These are phyloP conservation scores for Psettodes erumei DNA, from an alignment of 2,113 vertebrate genomes.

Conservation along the genomic window DNA sequence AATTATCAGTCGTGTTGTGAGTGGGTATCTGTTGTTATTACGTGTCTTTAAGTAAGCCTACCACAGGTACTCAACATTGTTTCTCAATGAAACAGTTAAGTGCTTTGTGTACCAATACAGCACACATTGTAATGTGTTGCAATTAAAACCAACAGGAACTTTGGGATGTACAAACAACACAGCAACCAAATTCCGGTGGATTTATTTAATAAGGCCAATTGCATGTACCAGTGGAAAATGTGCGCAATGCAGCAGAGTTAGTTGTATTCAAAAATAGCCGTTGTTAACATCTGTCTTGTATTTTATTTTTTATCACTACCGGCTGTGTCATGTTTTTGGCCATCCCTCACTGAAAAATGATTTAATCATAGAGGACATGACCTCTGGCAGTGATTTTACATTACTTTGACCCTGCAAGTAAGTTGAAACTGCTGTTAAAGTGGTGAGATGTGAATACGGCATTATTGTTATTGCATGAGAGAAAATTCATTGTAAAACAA, in stretches of 20 bases:
- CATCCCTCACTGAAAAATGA: neutral
- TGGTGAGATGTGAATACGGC: neutral
- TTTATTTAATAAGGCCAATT: neutral
- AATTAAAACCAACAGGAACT: too few relatives aligned
- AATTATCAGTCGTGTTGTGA: neutral
- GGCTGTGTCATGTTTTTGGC: neutral
- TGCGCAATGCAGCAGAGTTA: neutral
- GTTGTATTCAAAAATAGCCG: neutral
- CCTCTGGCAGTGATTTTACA: neutral
- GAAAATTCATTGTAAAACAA: conserved; percentile 4
- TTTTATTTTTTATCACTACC: neutral
- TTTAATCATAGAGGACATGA: neutral
- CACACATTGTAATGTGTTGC: neutral
- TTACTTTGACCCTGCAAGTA: neutral
- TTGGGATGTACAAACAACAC: too few relatives aligned
- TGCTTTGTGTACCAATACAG: neutral
- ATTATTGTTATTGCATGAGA: neutral
- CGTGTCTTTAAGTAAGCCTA: neutral
- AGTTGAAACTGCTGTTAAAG: neutral
- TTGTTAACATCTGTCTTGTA: neutral
- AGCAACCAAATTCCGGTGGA: conserved; percentile 39
- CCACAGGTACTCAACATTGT: conserved; percentile 5
- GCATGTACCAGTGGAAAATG: neutral
- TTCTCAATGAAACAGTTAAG: neutral
- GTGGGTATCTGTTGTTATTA: neutral